Conservation (phyloP, 37 sponge, comb jelly and placozoan genomes). For the Lycopodina hypogea region DNA sequence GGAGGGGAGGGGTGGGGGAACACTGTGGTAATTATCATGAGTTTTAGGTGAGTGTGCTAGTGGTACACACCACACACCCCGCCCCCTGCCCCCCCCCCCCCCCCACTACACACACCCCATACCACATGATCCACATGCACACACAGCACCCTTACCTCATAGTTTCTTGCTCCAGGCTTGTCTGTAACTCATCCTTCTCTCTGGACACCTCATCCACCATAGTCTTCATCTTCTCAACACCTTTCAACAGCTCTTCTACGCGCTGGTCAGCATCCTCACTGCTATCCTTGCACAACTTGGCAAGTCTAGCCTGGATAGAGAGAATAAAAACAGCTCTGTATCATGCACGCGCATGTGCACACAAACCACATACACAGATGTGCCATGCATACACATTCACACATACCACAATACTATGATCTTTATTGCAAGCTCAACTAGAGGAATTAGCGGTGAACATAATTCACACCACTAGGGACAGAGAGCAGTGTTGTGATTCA, state of each 20-base stretch:
- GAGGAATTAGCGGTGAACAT: no score
- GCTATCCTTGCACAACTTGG: conserved; percentile 50
- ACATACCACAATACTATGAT: neutral
- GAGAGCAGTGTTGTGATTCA: no score
- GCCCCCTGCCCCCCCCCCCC: no score
- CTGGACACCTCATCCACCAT: conserved; percentile 37
- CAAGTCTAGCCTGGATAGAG: conserved; percentile 43
- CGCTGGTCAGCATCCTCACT: conserved; percentile 46
- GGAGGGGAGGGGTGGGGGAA: no score
- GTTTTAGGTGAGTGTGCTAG: no score
- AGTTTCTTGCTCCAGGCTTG: conserved; percentile 17
- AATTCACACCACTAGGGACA: no score
- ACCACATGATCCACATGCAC: no score
- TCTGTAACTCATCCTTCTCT: conserved; percentile 19
- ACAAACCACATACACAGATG: no score
- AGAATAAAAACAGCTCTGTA: neutral
- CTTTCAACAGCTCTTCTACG: conserved; percentile 42
- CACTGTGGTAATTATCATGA: no score
- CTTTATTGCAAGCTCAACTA: no score
- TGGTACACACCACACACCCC: no score
- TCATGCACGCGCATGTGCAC: neutral
- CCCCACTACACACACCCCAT: no score
- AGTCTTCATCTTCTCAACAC: conserved; percentile 45
- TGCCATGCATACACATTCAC: neutral
- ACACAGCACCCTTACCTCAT: conserved; percentile 12